phyloP scores from a whole-genome alignment of 2,113 vertebrate genomes.

The Pangasianodon hypophthalmus region DNA sequence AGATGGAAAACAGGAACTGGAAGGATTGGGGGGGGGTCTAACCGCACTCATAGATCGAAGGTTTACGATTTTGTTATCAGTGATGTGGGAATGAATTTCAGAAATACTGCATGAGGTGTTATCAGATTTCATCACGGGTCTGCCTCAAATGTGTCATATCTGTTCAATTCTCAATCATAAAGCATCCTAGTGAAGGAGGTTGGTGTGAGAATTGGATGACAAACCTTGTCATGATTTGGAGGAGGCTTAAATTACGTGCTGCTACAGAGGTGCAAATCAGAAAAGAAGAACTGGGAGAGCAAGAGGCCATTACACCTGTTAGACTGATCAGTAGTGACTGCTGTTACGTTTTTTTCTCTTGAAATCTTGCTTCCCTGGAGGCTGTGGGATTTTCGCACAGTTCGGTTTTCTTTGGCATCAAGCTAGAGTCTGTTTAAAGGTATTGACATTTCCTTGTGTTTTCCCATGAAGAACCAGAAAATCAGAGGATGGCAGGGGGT shows the following conservation, averaged over 20 bases:
- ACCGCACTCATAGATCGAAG: not conserved
- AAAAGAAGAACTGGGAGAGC: conserved; percentile 29
- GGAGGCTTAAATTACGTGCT: conserved; percentile 49
- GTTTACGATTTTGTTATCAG: conserved; percentile 11
- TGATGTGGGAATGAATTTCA: conserved; percentile 2
- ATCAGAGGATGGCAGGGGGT: conserved; percentile 66
- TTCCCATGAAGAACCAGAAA: conserved; percentile 75
- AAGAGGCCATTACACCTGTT: conserved; percentile 55
- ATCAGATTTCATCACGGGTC: conserved; percentile 6
- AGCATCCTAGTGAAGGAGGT: conserved; percentile 24
- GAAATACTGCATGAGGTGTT: not conserved
- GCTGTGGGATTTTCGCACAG: not conserved
- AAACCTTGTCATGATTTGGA: conserved; percentile 35
- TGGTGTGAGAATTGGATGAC: conserved; percentile 53
- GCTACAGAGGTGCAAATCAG: conserved; percentile 44
- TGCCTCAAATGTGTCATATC: not conserved
- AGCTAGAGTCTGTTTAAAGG: not conserved
- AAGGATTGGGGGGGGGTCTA: not conserved
- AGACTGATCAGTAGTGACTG: conserved; percentile 46
- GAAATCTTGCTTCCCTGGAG: not conserved
- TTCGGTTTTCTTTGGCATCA: not conserved
- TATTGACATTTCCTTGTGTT: conserved; percentile 5
- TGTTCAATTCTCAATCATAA: conserved; percentile 4
- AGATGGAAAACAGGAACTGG: conserved; percentile 30
- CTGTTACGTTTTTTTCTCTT: not conserved